Evolutionary conservation across 2,113 vertebrate genomes (phyloP).

Genomic region (Aythya baeri): DNA sequence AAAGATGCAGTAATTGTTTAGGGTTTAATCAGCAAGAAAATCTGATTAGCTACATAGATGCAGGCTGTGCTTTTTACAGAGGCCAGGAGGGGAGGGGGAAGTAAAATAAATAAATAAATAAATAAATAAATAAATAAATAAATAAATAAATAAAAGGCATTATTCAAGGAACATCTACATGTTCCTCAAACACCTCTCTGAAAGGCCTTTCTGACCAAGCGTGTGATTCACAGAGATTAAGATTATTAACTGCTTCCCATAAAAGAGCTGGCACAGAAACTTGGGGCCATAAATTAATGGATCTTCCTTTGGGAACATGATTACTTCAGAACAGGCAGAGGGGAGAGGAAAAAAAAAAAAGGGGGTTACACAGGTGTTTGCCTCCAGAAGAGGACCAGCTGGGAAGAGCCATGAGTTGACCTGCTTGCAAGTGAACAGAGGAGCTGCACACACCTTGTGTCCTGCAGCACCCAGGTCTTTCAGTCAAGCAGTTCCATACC

Average conservation of each 20-base stretch:
- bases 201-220: background rate
- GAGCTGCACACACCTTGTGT: background rate
- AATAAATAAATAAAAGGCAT: background rate
- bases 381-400: background rate
- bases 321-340: background rate
- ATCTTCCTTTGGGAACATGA: background rate
- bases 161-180: background rate
- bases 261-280: background rate
- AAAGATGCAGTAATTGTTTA: background rate
- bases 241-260: background rate
- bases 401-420: rapidly evolving
- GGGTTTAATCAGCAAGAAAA: slow-evolving; percentile 1
- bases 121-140: background rate
- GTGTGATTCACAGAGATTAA: background rate
- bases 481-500: rapidly evolving
- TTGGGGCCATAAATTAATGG: background rate
- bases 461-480: background rate
- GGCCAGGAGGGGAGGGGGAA: background rate
- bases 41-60: background rate
- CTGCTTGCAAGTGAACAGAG: background rate
- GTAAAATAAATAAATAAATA: background rate
- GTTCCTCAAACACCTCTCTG: background rate
- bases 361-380: rapidly evolving
- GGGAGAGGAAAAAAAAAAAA: background rate
- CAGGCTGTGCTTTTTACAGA: background rate